Conservation (phyloP, 2,888 invertebrate species). For the Lithosia quadra region DNA sequence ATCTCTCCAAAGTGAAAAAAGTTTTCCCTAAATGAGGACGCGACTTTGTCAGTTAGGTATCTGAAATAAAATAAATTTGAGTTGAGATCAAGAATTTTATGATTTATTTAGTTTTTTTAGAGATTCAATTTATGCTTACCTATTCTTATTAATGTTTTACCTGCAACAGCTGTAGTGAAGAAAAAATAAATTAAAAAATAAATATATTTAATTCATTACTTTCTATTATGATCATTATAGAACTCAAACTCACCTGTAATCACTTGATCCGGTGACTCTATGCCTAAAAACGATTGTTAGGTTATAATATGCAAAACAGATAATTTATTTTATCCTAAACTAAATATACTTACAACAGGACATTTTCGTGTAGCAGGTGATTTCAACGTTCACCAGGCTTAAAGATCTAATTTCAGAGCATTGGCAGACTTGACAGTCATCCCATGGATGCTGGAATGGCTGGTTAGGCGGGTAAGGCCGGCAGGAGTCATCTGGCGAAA, state of each 20-base stretch:
- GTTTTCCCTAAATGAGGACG: constrained; percentile 57
- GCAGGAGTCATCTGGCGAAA: constrained; percentile 72
- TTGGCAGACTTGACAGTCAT: constrained; percentile 74
- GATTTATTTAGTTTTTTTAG: background rate
- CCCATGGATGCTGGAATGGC: constrained; percentile 81
- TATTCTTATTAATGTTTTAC: constrained; percentile 30
- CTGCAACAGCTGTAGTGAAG: constrained; percentile 26
- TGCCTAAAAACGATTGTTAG: constrained; percentile 32
- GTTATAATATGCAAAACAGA: background rate
- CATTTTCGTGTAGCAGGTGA: constrained; percentile 74
- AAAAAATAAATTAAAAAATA: background rate
- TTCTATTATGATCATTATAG: background rate
- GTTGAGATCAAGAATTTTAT: constrained; percentile 10
- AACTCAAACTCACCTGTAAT: constrained; percentile 31
- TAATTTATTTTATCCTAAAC: background rate
- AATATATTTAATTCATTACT: background rate
- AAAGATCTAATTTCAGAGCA: constrained; percentile 63
- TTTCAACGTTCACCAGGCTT: constrained; percentile 67
- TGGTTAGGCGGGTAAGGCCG: constrained; percentile 68
- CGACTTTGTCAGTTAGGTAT: constrained; percentile 51
- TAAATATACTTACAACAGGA: constrained; percentile 71
- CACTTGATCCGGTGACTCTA: constrained; percentile 42
- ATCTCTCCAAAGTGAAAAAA: constrained; percentile 46
- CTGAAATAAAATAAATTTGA: constrained; percentile 39
- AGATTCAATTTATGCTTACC: constrained; percentile 28